phyloP scores from a whole-genome alignment of 2,888 invertebrate genomes.

The Lagria hirta region DNA sequence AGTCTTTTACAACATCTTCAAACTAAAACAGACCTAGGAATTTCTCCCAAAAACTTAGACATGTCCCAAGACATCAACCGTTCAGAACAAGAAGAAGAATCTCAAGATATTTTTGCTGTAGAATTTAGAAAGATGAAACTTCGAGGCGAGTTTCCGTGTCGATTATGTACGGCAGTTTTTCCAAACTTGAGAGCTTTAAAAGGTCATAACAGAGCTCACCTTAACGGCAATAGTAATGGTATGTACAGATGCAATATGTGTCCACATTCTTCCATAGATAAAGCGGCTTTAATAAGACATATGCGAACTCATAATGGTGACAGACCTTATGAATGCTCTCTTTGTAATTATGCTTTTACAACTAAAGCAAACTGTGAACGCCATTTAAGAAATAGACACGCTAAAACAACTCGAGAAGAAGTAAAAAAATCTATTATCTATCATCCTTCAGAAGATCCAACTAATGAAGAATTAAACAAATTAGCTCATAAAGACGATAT shows the following conservation, averaged over 20 bases:
- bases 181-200: constrained; percentile 87
- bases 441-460: constrained; percentile 82
- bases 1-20: constrained; percentile 66
- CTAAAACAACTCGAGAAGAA: constrained; percentile 82
- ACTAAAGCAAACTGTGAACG: constrained; percentile 97
- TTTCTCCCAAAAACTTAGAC: background rate
- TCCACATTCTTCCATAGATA: constrained; percentile 84
- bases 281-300: constrained; percentile 87
- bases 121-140: constrained; percentile 88
- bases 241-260: constrained; percentile 95
- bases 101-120: constrained; percentile 80
- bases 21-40: constrained; percentile 46
- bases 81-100: constrained; percentile 65
- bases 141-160: constrained; percentile 86
- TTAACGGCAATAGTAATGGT: constrained; percentile 71
- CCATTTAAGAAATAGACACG: constrained; percentile 88
- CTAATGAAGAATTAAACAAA: constrained; percentile 70
- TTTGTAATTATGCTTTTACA: constrained; percentile 96
- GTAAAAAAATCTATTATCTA: constrained; percentile 86
- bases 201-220: constrained; percentile 85
- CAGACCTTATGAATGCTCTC: constrained; percentile 88
- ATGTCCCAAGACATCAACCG: background rate
- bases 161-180: constrained; percentile 84
- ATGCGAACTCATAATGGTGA: constrained; percentile 95
- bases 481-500: constrained; percentile 57